phyloP scores from a whole-genome alignment of 2,888 invertebrate genomes.

The Stratiomys singularior region DNA sequence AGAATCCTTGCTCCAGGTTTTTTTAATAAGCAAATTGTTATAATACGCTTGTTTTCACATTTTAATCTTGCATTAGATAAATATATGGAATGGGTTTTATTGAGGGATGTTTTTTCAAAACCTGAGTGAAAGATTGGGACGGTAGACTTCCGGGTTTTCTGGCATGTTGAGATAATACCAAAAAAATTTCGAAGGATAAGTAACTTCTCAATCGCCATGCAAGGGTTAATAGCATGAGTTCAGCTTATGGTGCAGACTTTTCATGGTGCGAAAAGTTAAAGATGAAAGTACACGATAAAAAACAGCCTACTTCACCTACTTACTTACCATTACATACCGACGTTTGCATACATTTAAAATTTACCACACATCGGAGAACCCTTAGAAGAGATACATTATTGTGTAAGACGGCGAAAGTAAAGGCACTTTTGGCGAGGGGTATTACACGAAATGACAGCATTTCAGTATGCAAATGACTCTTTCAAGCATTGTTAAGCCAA shows the following conservation, averaged over 20 bases:
- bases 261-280: slow-evolving; percentile 17
- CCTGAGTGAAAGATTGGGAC: too few species aligned
- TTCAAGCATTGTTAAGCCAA: slow-evolving; percentile 41
- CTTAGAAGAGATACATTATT: slow-evolving; percentile 40
- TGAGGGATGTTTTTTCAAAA: too few species aligned
- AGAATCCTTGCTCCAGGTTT: not conserved
- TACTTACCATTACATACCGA: slow-evolving; percentile 23
- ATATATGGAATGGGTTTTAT: too few species aligned
- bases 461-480: slow-evolving; percentile 46
- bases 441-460: slow-evolving; percentile 40
- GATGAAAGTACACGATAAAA: slow-evolving; percentile 33
- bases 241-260: not conserved
- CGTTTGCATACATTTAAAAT: slow-evolving; percentile 33
- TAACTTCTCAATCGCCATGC: not conserved
- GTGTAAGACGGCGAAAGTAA: slow-evolving; percentile 20
- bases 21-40: not conserved
- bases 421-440: slow-evolving; percentile 42
- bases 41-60: not conserved
- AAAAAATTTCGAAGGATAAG: too few species aligned
- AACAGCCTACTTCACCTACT: slow-evolving; percentile 28
- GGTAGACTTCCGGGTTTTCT: too few species aligned
- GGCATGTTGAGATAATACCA: too few species aligned
- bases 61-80: not conserved
- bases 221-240: slow-evolving; percentile 5
- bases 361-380: slow-evolving; percentile 44